Conservation (phyloP, 2,797 vertebrate genomes). For the Lagorchestes hirsutus region DNA sequence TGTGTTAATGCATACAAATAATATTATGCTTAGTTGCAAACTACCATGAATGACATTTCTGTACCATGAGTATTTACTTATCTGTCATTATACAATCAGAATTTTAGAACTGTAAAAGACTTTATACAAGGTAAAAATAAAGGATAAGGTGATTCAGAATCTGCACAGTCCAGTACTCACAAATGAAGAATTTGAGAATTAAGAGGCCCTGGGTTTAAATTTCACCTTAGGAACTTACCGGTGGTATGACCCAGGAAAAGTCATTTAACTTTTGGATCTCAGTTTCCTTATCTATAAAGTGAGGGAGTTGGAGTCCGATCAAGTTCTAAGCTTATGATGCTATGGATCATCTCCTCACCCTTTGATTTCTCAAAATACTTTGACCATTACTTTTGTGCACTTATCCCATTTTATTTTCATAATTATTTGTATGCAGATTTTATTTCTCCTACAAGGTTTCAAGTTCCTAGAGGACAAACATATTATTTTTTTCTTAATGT, state of each 20-base stretch:
- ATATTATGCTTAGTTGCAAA: slow-evolving; percentile 4
- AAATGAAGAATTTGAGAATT: not conserved
- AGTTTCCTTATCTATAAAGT: not conserved
- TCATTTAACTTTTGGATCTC: not conserved
- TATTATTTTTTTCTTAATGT: not conserved
- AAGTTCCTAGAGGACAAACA: not conserved
- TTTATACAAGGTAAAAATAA: not conserved
- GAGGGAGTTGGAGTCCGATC: not conserved
- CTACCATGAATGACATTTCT: slow-evolving; percentile 14
- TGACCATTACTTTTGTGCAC: not conserved
- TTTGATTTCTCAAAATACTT: not conserved
- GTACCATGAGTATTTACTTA: slow-evolving; percentile 1
- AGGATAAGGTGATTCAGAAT: not conserved
- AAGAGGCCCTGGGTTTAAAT: not conserved
- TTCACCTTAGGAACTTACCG: not conserved
- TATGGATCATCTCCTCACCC: not conserved
- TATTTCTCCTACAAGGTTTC: not conserved
- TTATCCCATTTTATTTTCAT: not conserved
- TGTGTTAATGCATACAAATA: slow-evolving; percentile 36
- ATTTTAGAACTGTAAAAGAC: slow-evolving; percentile 3
- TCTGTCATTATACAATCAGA: slow-evolving; percentile 34
- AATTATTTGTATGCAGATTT: not conserved
- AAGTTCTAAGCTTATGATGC: not conserved
- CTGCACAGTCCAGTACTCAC: not conserved
- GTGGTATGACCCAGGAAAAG: not conserved